These are phyloP conservation scores for Neoseiulus cucumeris DNA, from an alignment of 1,140 invertebrate genomes.

Conservation along the genomic window DNA sequence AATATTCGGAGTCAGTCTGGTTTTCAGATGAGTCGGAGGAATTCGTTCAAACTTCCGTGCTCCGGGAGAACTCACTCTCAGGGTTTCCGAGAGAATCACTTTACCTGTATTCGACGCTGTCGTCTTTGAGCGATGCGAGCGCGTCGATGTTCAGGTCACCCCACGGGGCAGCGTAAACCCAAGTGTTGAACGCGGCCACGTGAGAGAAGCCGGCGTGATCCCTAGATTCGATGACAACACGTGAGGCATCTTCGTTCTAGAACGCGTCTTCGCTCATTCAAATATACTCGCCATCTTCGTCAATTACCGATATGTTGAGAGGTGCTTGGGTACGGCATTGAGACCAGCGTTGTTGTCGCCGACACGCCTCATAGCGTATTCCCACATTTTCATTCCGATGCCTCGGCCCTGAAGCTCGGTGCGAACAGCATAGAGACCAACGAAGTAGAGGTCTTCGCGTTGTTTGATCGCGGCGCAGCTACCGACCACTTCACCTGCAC, in stretches of 20 bases:
- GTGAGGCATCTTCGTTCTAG: too few relatives aligned
- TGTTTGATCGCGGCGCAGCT: conserved; percentile 18
- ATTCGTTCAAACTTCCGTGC: neutral
- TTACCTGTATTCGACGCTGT: neutral
- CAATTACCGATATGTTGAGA: conserved; percentile 16
- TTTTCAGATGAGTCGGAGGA: neutral
- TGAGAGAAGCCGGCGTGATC: neutral
- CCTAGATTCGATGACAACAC: neutral
- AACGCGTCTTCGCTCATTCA: too few relatives aligned
- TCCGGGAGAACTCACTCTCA: neutral
- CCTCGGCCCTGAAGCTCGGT: conserved; percentile 19
- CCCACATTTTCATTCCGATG: conserved; percentile 19
- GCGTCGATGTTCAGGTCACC: neutral
- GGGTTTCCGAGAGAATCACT: neutral
- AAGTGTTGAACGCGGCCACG: neutral
- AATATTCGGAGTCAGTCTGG: neutral
- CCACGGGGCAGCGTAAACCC: conserved; percentile 5
- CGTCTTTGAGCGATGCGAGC: neutral
- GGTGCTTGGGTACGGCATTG: conserved; percentile 19
- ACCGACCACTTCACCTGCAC: conserved; percentile 18
- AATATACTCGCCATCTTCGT: too few relatives aligned
- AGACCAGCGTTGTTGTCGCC: conserved; percentile 17
- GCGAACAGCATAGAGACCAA: conserved; percentile 20
- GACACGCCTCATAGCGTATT: conserved; percentile 18
- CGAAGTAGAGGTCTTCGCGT: conserved; percentile 18